Percentiles rank a stretch among this genome's conserved stretches.
These are phyloP conservation scores for Achlya flavicornis DNA, from an alignment of 2,888 invertebrate genomes.

Conservation along the genomic window DNA sequence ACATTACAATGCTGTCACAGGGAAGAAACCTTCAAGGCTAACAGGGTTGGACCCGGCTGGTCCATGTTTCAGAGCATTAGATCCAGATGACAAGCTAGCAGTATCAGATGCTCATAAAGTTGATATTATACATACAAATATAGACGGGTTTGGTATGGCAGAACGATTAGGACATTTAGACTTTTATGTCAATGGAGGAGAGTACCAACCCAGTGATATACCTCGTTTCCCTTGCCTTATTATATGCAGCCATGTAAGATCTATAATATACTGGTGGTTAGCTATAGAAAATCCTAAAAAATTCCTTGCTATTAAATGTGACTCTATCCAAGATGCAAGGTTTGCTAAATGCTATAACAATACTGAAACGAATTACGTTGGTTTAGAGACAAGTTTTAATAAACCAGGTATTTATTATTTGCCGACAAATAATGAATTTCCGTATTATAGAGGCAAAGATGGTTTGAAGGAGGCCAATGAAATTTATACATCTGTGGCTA, in stretches of 20 bases:
- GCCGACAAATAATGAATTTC: constrained; percentile 67
- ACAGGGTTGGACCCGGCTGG: constrained; percentile 76
- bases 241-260: constrained; percentile 64
- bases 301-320: constrained; percentile 66
- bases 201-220: constrained; percentile 70
- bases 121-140: constrained; percentile 72
- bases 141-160: constrained; percentile 77
- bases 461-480: constrained; percentile 69
- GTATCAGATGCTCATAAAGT: constrained; percentile 59
- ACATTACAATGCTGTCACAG: constrained; percentile 61
- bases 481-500: constrained; percentile 56
- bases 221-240: constrained; percentile 67
- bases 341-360: constrained; percentile 67
- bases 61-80: constrained; percentile 66
- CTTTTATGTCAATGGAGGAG: constrained; percentile 73
- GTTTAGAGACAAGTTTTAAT: constrained; percentile 61
- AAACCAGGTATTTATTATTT: constrained; percentile 68
- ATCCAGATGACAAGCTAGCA: constrained; percentile 50
- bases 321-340: constrained; percentile 68
- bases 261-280: constrained; percentile 72
- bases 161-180: constrained; percentile 70
- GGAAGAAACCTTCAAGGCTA: constrained; percentile 61
- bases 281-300: constrained; percentile 72
- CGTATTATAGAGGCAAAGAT: constrained; percentile 66
- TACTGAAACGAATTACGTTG: constrained; percentile 59